Conservation (phyloP, 2,888 invertebrate species). For the Hydriomena furcata region DNA sequence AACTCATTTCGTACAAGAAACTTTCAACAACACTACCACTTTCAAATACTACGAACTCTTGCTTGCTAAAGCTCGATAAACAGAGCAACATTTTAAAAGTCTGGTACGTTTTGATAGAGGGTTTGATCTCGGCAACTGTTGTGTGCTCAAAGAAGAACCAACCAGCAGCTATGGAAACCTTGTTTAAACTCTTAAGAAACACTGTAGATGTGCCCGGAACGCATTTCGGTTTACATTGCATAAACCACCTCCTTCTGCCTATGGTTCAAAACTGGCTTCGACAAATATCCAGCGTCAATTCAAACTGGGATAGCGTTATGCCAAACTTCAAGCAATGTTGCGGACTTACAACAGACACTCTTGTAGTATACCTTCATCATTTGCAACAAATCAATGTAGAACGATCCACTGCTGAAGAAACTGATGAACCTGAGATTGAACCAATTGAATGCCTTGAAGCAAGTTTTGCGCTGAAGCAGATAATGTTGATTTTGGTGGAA, state of each 20-base stretch:
- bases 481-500: conserved; percentile 93
- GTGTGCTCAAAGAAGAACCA: conserved; percentile 95
- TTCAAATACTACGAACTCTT: conserved; percentile 78
- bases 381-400: conserved; percentile 85
- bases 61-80: conserved; percentile 88
- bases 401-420: conserved; percentile 64
- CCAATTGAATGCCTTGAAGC: conserved; percentile 82
- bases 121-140: conserved; percentile 90
- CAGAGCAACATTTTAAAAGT: conserved; percentile 94
- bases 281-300: conserved; percentile 87
- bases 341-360: conserved; percentile 95
- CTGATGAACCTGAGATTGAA: conserved; percentile 70
- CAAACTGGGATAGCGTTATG: conserved; percentile 90
- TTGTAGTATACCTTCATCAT: conserved; percentile 92
- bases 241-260: conserved; percentile 95
- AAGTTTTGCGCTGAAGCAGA: conserved; percentile 92
- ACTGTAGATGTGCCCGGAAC: conserved; percentile 92
- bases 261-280: conserved; percentile 97
- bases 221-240: conserved; percentile 94
- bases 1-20: conserved; percentile 86
- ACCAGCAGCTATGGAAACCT: conserved; percentile 92
- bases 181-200: conserved; percentile 92
- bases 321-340: conserved; percentile 98
- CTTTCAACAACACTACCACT: conserved; percentile 80
- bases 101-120: conserved; percentile 95